Conservation (phyloP, 2,888 invertebrate genomes). For the Abrostola tripartita region DNA sequence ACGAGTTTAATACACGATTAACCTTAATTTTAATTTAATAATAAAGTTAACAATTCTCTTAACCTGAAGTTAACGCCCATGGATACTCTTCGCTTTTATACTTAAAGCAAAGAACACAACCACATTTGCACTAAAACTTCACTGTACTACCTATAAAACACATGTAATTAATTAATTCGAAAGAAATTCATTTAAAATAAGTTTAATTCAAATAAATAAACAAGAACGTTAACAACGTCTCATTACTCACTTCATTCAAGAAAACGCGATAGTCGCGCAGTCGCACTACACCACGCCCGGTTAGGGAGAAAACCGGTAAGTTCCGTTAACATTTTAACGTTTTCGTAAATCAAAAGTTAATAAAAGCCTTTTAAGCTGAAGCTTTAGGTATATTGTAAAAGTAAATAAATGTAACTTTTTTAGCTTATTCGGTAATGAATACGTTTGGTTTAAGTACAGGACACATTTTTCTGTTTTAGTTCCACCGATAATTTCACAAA, state of each 20-base stretch:
- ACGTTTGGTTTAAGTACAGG: neutral
- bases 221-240: constrained; percentile 73
- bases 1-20: constrained; percentile 63
- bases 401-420: no score
- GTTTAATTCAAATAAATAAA: constrained; percentile 71
- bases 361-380: neutral
- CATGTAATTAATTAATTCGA: constrained; percentile 36
- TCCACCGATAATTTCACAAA: no score
- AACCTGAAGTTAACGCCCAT: constrained; percentile 87
- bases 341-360: constrained; percentile 11
- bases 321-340: constrained; percentile 44
- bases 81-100: constrained; percentile 71
- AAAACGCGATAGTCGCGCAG: constrained; percentile 77
- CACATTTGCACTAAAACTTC: constrained; percentile 61
- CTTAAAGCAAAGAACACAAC: constrained; percentile 59
- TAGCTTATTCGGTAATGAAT: no score
- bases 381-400: neutral
- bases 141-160: constrained; percentile 46
- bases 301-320: constrained; percentile 65
- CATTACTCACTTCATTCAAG: constrained; percentile 79
- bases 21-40: constrained; percentile 81
- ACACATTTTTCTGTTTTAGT: no score
- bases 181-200: constrained; percentile 64
- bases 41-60: constrained; percentile 74
- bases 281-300: constrained; percentile 87